These are phyloP conservation scores for Meta bourneti DNA, from an alignment of 2,888 invertebrate genomes.

Conservation along the genomic window DNA sequence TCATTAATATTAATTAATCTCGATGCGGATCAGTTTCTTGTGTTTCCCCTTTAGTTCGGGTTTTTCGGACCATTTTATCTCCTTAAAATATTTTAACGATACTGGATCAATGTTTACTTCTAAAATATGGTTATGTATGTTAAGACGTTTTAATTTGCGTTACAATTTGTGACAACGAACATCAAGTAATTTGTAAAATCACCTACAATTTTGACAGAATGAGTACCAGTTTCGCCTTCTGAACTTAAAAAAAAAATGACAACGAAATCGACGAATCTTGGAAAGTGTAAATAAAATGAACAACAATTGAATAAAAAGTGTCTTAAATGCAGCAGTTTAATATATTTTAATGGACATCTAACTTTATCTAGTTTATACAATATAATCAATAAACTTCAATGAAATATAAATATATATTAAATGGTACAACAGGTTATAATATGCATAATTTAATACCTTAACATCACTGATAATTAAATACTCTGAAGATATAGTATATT, in stretches of 20 bases:
- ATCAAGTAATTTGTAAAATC: too few species aligned
- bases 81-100: too few species aligned
- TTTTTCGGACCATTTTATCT: too few species aligned
- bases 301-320: neutral
- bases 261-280: neutral
- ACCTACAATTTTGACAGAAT: too few species aligned
- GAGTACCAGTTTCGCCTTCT: too few species aligned
- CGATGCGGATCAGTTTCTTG: too few species aligned
- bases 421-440: neutral
- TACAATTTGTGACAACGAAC: too few species aligned
- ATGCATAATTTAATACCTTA: neutral
- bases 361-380: neutral
- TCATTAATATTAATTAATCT: too few species aligned
- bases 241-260: neutral
- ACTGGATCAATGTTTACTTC: too few species aligned
- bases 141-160: too few species aligned
- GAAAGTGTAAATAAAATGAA: neutral
- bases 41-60: too few species aligned
- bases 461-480: neutral
- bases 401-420: neutral
- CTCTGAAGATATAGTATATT: neutral
- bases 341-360: neutral
- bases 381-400: neutral
- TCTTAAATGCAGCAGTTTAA: neutral
- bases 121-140: too few species aligned